Conservation (phyloP, 2,113 vertebrate genomes). For the Recurvirostra avosetta region DNA sequence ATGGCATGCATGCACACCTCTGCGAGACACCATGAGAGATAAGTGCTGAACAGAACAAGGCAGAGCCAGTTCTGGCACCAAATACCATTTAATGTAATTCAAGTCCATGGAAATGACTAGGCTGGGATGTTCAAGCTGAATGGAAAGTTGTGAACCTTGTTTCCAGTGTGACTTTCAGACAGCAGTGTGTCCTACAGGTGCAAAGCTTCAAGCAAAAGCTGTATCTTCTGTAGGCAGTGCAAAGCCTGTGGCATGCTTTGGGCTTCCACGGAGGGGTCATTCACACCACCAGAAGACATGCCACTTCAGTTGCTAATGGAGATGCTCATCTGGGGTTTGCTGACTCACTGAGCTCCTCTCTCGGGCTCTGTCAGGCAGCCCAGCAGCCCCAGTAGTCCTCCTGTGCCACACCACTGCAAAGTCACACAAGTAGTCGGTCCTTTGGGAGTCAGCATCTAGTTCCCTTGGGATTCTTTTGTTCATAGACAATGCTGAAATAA, state of each 20-base stretch:
- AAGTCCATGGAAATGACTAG: background rate
- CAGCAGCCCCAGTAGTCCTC: background rate
- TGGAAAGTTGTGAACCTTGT: background rate
- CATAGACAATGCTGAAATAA: background rate
- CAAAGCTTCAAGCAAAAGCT: background rate
- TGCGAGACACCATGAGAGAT: background rate
- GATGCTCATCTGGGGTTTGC: background rate
- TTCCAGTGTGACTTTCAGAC: background rate
- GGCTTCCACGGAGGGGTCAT: background rate
- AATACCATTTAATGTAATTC: background rate
- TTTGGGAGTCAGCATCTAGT: background rate
- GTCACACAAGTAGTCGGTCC: background rate
- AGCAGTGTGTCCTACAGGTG: background rate
- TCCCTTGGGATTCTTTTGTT: background rate
- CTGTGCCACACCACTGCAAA: background rate
- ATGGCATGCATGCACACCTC: background rate
- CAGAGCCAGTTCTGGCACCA: background rate
- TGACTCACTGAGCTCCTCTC: background rate
- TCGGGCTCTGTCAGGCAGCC: background rate
- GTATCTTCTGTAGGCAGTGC: background rate
- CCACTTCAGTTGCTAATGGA: background rate
- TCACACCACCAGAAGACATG: background rate
- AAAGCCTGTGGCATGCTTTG: background rate
- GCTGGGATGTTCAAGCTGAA: background rate
- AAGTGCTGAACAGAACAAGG: background rate